These are phyloP conservation scores for Ochropleura plecta DNA, from an alignment of 2,888 invertebrate genomes.

Conservation along the genomic window DNA sequence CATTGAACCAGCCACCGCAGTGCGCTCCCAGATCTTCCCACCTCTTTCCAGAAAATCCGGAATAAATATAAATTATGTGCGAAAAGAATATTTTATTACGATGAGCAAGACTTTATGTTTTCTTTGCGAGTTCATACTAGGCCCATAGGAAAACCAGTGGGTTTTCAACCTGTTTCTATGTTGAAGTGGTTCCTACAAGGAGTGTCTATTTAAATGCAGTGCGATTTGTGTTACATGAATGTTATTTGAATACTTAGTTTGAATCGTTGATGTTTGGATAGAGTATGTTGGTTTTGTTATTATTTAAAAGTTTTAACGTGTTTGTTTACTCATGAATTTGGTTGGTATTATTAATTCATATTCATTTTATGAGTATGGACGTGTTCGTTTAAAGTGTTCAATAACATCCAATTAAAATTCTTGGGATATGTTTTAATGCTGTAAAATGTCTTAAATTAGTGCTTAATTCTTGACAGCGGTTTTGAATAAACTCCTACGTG, in stretches of 20 bases:
- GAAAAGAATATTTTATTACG: neutral
- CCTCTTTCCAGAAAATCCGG: neutral
- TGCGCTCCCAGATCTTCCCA: neutral
- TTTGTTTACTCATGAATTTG: neutral
- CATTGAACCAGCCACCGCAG: neutral
- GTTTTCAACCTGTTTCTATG: constrained; percentile 38
- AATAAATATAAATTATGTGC: neutral
- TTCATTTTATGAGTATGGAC: too few species aligned
- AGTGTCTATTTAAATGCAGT: constrained; percentile 34
- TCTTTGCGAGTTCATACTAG: neutral
- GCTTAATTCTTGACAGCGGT: too few species aligned
- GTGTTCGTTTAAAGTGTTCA: neutral
- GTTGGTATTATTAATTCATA: neutral
- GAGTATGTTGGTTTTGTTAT: constrained; percentile 7
- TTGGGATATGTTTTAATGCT: neutral
- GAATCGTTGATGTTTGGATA: constrained; percentile 20
- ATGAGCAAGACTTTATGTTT: neutral
- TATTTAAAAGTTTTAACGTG: neutral
- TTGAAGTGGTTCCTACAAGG: constrained; percentile 27
- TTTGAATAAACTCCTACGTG: too few species aligned
- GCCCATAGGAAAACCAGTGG: constrained; percentile 35
- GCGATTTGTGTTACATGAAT: constrained; percentile 47
- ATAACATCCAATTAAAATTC: neutral
- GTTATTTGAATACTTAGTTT: constrained; percentile 47
- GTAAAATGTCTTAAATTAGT: too few species aligned